Conservation (phyloP, 2,113 vertebrate genomes). For the Lycaon pictus region DNA sequence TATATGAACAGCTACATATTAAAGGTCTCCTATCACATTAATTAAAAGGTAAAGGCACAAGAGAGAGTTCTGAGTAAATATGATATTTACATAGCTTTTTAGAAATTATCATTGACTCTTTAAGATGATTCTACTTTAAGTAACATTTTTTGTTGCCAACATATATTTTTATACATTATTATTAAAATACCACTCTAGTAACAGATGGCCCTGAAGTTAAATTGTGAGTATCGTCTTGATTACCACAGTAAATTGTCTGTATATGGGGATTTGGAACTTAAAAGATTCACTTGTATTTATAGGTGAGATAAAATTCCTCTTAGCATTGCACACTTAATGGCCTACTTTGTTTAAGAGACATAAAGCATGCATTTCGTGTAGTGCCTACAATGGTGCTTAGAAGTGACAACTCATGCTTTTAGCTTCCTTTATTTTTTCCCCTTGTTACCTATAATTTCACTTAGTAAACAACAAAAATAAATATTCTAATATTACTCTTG, state of each 20-base stretch:
- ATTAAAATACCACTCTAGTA: constrained; percentile 85
- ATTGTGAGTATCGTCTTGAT: constrained; percentile 81
- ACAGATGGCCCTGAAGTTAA: constrained; percentile 84
- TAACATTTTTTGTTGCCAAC: constrained; percentile 75
- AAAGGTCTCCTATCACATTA: neutral
- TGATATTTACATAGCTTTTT: constrained; percentile 14
- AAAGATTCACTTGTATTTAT: constrained; percentile 85
- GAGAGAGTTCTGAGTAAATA: constrained; percentile 17
- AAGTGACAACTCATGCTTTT: constrained; percentile 73
- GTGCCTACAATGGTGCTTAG: constrained; percentile 68
- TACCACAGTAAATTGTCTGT: constrained; percentile 83
- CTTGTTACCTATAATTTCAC: constrained; percentile 59
- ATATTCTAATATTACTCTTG: neutral
- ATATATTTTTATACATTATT: constrained; percentile 85
- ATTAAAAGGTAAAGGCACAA: constrained; percentile 21
- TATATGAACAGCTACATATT: neutral
- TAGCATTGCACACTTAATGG: constrained; percentile 76
- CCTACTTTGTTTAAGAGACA: constrained; percentile 81
- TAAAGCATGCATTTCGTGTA: constrained; percentile 75
- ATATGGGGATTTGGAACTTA: constrained; percentile 80
- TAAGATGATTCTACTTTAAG: constrained; percentile 71
- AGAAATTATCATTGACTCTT: constrained; percentile 57
- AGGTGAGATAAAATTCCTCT: constrained; percentile 86
- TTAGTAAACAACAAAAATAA: constrained; percentile 72
- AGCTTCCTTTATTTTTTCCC: constrained; percentile 73